Percentiles rank a stretch among this genome's conserved stretches.
Evolutionary conservation across 2,888 invertebrate species (phyloP).

Genomic region (Axea sp.): DNA sequence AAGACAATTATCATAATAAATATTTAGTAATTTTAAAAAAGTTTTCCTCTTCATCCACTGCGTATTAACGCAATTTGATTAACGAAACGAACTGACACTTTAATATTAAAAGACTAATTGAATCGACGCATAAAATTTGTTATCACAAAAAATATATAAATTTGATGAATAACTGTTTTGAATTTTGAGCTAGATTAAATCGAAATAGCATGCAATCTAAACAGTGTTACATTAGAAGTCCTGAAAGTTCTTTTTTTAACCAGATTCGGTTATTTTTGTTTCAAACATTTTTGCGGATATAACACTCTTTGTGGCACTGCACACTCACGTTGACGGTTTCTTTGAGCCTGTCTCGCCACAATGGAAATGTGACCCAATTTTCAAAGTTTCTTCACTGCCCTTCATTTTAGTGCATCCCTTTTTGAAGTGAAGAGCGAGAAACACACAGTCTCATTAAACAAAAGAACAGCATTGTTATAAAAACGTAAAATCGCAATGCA

Average conservation of each 20-base stretch:
- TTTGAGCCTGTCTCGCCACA: slow-evolving; percentile 52
- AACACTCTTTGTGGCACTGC: slow-evolving; percentile 32
- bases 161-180: too few species aligned
- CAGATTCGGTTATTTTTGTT: slow-evolving; percentile 29
- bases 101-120: too few species aligned
- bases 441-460: slow-evolving; percentile 53
- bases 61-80: too few species aligned
- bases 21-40: too few species aligned
- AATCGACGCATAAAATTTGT: too few species aligned
- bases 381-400: slow-evolving; percentile 58
- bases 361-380: slow-evolving; percentile 62
- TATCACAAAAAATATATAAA: too few species aligned
- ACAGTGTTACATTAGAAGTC: neutral
- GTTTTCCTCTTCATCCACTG: too few species aligned
- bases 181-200: too few species aligned
- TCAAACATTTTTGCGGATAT: slow-evolving; percentile 38
- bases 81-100: too few species aligned
- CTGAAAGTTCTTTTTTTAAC: slow-evolving; percentile 22
- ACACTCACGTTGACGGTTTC: slow-evolving; percentile 52
- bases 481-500: slow-evolving; percentile 41
- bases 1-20: too few species aligned
- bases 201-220: neutral
- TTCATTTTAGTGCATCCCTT: slow-evolving; percentile 56
- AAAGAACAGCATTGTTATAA: slow-evolving; percentile 46
- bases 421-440: slow-evolving; percentile 51